Percentiles rank a stretch among this genome's conserved stretches.
Conservation (phyloP, 2,797 vertebrate genomes). For the Chelon labrosus region DNA sequence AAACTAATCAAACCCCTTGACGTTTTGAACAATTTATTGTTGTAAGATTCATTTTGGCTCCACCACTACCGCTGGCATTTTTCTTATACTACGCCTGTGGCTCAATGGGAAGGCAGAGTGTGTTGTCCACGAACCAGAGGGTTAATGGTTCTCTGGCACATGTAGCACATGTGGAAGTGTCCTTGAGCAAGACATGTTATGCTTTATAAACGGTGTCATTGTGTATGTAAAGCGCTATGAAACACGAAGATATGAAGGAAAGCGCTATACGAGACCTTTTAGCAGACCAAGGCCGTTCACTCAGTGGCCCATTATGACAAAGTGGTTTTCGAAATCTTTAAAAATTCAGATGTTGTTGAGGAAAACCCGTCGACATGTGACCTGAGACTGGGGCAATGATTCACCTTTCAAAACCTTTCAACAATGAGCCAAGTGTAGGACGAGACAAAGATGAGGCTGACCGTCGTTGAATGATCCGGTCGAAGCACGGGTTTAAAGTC, state of each 20-base stretch:
- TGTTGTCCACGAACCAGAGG: no score
- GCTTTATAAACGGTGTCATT: no score
- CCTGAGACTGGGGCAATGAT: background rate
- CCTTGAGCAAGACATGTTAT: no score
- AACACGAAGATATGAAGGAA: no score
- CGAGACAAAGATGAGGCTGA: background rate
- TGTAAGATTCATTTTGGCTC: background rate
- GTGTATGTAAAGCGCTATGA: no score
- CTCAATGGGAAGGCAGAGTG: no score
- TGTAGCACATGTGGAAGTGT: no score
- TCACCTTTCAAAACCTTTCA: background rate
- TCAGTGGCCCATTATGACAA: background rate
- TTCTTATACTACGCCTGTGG: no score
- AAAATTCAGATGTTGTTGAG: background rate
- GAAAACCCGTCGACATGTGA: background rate
- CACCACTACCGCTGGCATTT: background rate
- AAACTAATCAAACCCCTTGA: background rate
- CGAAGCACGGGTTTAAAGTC: no score
- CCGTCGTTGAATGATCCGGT: background rate
- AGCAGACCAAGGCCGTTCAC: background rate
- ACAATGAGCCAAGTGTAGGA: background rate
- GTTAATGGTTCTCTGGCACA: no score
- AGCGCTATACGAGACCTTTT: no score
- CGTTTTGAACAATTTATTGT: background rate
- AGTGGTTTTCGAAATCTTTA: no score